Base-by-base conservation (phyloP, 2,113 vertebrate species). In the Pelodiscus sinensis region DNA sequence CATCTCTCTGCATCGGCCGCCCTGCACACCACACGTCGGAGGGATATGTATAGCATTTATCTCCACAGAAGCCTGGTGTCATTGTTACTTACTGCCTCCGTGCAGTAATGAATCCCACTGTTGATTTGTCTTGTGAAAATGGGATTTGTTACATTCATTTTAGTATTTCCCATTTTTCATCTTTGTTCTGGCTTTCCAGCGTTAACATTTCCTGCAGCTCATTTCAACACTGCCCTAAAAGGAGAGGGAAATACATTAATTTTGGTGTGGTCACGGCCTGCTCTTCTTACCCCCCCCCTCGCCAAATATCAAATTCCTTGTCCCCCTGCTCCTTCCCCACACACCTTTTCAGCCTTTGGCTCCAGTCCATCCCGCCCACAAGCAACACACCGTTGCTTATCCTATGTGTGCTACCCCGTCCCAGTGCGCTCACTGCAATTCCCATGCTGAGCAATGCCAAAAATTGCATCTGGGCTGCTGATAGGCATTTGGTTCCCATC, bases 221-320 rank as follows among this genome's bases (percentile, higher is more conserved):
- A 77, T 79, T 87, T 92, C 94, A 95, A 57, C 83, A 80, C 51
- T 85, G 95, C 86, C 85, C 83, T 87, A 83, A 87, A 93, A 86
- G 56, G 68, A 92, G 71, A 68, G 55, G 29, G 54, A 90, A 60
- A 55, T 52, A 55, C 1, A 56, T 81, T 93, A 4, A 24, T 44
- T 24, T 44, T 25, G 10, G 38, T 6, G 0, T 8, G 71, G 38
- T 75, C 82, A 54, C 15, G n/a, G 58, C 8, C 51, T 80, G 52
- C 19, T 56, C 73, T 87, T 58, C 79, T 81, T 82, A 71, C 78
- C 51, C 78, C 73, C 73, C 65, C 50, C 78, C 5, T 58, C 91
- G 82, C 73, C 93, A 94, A 58, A 56, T 89, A 55, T 71, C 84
- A 89, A 81, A 93, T 24, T 80, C 56, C 62, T 79, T 0, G 0